These are phyloP conservation scores for Hemicrepidius hirtus DNA, from an alignment of 2,888 invertebrate species.

Conservation along the genomic window DNA sequence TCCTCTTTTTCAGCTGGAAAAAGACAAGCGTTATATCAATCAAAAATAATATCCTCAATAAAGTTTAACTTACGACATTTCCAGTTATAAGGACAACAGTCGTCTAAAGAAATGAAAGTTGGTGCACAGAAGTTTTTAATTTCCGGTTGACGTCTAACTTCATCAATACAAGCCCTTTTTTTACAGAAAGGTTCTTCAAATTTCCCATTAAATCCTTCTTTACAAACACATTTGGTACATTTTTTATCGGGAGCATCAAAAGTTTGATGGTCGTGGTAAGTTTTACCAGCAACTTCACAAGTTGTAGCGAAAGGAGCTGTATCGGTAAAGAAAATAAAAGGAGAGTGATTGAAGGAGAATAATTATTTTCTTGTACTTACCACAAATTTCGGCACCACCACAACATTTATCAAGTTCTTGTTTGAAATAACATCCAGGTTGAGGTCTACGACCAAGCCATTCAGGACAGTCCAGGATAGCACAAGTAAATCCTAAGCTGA, in stretches of 20 bases:
- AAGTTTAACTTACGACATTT: slow-evolving; percentile 54
- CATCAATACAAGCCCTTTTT: slow-evolving; percentile 48
- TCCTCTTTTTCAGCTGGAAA: slow-evolving; percentile 9
- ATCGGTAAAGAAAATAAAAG: slow-evolving; percentile 7
- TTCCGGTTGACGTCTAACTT: slow-evolving; percentile 44
- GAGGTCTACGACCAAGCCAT: slow-evolving; percentile 41
- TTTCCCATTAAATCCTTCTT: slow-evolving; percentile 55
- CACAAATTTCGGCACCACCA: slow-evolving; percentile 47
- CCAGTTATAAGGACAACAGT: slow-evolving; percentile 56
- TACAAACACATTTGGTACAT: slow-evolving; percentile 55
- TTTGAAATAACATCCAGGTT: slow-evolving; percentile 25
- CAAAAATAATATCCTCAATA: background rate
- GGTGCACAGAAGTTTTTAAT: slow-evolving; percentile 57
- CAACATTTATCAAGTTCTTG: slow-evolving; percentile 51
- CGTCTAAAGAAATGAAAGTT: slow-evolving; percentile 41
- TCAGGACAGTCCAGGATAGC: slow-evolving; percentile 59
- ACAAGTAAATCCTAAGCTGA: slow-evolving; percentile 54
- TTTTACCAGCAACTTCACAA: slow-evolving; percentile 47
- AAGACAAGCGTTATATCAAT: background rate
- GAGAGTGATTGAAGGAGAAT: no score
- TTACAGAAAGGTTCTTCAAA: slow-evolving; percentile 56
- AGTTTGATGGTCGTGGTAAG: slow-evolving; percentile 53
- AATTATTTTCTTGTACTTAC: slow-evolving; percentile 45
- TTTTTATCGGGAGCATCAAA: slow-evolving; percentile 45
- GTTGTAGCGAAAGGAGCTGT: slow-evolving; percentile 43